phyloP scores from a whole-genome alignment of 30 jellyfish, hydroid and myxozoan species.

The Hydractinia symbiolongicarpus region DNA sequence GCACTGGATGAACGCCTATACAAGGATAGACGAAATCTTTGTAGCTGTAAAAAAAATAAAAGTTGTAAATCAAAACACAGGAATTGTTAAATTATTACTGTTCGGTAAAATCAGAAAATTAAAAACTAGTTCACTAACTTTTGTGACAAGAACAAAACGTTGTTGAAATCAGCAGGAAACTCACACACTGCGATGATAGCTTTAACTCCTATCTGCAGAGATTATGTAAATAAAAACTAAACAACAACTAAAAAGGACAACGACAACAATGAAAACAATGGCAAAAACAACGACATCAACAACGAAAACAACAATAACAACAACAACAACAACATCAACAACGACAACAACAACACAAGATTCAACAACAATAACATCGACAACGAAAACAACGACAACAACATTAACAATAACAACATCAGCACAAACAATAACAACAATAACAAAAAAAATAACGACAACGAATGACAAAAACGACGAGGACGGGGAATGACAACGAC shows the following conservation, averaged over 20 bases:
- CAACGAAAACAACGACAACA: no score
- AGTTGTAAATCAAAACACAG: neutral
- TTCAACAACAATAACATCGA: no score
- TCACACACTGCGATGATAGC: constrained; percentile 83
- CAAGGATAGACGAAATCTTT: constrained; percentile 69
- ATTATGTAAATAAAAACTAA: neutral
- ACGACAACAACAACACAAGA: no score
- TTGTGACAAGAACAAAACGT: constrained; percentile 43
- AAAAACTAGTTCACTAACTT: constrained; percentile 25
- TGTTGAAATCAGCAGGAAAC: constrained; percentile 62
- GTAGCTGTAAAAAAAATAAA: constrained; percentile 28
- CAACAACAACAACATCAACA: no score
- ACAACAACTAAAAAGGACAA: neutral
- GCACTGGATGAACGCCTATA: constrained; percentile 93
- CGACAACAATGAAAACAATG: no score
- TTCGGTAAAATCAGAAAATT: neutral
- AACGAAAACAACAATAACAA: no score
- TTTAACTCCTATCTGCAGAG: constrained; percentile 64
- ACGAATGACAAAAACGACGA: no score
- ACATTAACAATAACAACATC: no score
- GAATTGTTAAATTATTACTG: neutral
- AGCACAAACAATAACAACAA: no score
- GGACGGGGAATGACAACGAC: no score
- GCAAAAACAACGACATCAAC: no score
- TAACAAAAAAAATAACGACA: no score